These are phyloP conservation scores for Glaucomys volans DNA, from an alignment of 2,113 vertebrate species.

Conservation along the genomic window DNA sequence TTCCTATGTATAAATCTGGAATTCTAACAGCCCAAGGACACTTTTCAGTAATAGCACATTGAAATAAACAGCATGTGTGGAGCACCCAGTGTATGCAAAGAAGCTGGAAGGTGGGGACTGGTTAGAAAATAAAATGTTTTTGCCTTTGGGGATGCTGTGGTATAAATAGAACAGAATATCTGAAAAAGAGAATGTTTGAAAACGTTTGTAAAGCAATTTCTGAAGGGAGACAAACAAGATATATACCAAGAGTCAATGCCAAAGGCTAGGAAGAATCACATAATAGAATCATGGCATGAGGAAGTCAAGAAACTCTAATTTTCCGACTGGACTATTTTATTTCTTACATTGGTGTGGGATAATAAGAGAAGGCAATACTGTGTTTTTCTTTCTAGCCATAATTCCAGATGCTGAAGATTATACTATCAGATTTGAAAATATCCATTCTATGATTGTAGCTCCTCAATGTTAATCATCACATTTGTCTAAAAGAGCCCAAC, in stretches of 20 bases:
- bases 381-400: background rate
- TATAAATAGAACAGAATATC: slow-evolving; percentile 46
- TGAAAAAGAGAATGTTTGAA: slow-evolving; percentile 36
- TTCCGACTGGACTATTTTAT: background rate
- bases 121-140: slow-evolving; percentile 58
- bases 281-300: background rate
- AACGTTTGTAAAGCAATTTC: slow-evolving; percentile 33
- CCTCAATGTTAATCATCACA: background rate
- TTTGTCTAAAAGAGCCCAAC: slow-evolving; percentile 2
- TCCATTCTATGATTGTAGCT: background rate
- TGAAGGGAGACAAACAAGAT: background rate
- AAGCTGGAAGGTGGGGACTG: background rate
- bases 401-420: background rate
- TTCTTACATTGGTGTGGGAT: background rate
- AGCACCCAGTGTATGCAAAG: background rate
- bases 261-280: slow-evolving; percentile 13
- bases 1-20: slow-evolving; percentile 62
- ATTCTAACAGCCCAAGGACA: slow-evolving; percentile 54
- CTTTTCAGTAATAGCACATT: slow-evolving; percentile 45
- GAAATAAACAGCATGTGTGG: slow-evolving; percentile 4
- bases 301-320: background rate
- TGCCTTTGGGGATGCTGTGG: background rate
- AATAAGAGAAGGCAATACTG: background rate
- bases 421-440: slow-evolving; percentile 17
- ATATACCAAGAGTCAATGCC: background rate